Evolutionary conservation across 2,888 invertebrate species (phyloP), one percentile per base, ranked within the genome.

Genomic region (Drosophila pegasa): DNA sequence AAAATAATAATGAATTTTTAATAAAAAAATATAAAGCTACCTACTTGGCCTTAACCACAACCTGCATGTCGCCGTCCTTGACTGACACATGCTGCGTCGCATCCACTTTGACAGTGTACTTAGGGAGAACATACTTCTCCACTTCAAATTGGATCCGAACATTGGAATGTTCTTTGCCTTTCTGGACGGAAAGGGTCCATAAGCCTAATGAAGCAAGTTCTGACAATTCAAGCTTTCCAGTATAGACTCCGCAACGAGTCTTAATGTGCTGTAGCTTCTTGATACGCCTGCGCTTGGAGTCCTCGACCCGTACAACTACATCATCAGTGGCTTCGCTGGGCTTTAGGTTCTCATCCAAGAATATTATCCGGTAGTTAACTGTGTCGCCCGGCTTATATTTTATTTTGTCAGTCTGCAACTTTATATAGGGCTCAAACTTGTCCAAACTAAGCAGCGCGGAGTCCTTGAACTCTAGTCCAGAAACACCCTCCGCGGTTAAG

Each of bases 351-450:
- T 96, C 95, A 89, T 96, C 95, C 59, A 97, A 92, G 38, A 90
- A 89, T 29, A 92, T 68, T 1, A 91, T 75, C 16, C 92, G 87
- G 92, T 98, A 98, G 91, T 95, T 94, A 40, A 99, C 95, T 76
- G 94, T 94, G 89, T 96, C 95, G 14, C 96, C 96, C 0, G 98
- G 98, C 90, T 97, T 96, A 92, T 98, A 98, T 72, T 97, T 95
- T 18, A 97, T 95, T 92, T 97, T 96, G 92, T 98, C 98, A 0
- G 98, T 98, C 91, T 98, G 98, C 59, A 98, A 94, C 89, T 97
- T 96, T 8, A 97, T 94, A 51, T 85, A 71, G 1, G 88, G 74
- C 14, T 70, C 64, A 22, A 90, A 89, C 0, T 63, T 75, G 0
- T 95, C 75, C 95, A 94, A 71, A 94, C 94, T 92, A 94, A 97